Evolutionary conservation across 2,797 vertebrate genomes (phyloP).

Genomic region (Falco columbarius): DNA sequence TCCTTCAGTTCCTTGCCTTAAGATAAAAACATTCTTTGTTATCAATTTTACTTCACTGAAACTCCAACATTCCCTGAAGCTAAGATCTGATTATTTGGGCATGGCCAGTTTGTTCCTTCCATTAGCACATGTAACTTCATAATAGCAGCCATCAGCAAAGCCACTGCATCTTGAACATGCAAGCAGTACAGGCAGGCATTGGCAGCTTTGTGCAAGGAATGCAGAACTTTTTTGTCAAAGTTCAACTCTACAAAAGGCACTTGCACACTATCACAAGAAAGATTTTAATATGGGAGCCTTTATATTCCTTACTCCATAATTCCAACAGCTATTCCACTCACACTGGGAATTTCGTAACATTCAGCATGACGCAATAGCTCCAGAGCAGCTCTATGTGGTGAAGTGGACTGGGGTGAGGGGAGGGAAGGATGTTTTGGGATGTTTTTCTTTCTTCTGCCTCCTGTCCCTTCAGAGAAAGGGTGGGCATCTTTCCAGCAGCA

Average conservation of each 20-base stretch:
- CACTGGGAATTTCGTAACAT: background rate
- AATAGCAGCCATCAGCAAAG: slow-evolving; percentile 43
- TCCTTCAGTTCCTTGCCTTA: slow-evolving; percentile 51
- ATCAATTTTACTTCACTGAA: slow-evolving; percentile 21
- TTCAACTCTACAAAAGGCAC: background rate
- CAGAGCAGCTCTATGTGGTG: background rate
- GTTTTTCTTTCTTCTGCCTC: background rate
- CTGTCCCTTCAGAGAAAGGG: background rate
- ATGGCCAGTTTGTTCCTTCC: background rate
- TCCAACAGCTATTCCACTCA: background rate
- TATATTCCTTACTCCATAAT: background rate
- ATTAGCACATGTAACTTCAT: background rate
- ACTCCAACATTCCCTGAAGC: background rate
- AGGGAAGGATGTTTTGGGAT: background rate
- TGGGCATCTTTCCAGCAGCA: background rate
- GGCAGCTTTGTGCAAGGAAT: slow-evolving; percentile 20
- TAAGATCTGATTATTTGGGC: background rate
- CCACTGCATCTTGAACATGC: slow-evolving; percentile 21
- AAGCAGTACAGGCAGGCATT: background rate
- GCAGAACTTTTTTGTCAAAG: background rate
- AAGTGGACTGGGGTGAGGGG: background rate
- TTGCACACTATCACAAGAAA: background rate
- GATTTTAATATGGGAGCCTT: background rate
- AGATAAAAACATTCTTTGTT: slow-evolving; percentile 54
- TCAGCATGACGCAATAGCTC: background rate